Evolutionary conservation across 2,113 vertebrate genomes (phyloP).

Genomic region (Tringa solitaria): DNA sequence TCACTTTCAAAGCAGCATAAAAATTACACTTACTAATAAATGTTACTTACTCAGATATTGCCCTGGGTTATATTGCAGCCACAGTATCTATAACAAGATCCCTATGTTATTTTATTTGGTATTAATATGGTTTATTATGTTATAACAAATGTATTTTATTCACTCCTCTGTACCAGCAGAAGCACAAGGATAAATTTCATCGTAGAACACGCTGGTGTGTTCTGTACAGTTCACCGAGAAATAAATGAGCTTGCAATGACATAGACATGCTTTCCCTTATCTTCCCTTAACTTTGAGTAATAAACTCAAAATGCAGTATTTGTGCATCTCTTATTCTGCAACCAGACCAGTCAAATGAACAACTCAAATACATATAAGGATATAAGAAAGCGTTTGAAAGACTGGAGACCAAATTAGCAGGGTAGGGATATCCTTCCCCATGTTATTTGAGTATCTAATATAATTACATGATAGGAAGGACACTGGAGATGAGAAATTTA

Average conservation of each 20-base stretch:
- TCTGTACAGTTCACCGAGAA: background rate
- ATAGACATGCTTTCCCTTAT: background rate
- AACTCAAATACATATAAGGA: background rate
- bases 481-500: background rate
- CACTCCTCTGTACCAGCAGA: background rate
- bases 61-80: slow-evolving; percentile 9
- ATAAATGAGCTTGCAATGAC: slow-evolving; percentile 24
- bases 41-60: background rate
- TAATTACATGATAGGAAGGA: background rate
- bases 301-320: background rate
- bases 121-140: slow-evolving; percentile 46
- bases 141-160: slow-evolving; percentile 15
- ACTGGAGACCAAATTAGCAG: background rate
- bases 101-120: background rate
- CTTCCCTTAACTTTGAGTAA: background rate
- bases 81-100: slow-evolving; percentile 5
- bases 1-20: slow-evolving; percentile 29
- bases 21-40: slow-evolving; percentile 25
- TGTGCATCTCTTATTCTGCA: background rate
- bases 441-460: background rate
- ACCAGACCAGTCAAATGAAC: background rate
- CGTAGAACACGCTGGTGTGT: background rate
- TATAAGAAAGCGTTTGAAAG: background rate
- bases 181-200: slow-evolving; percentile 1
- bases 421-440: background rate